Conservation (phyloP, 2,797 vertebrate genomes). For the Acanthurus tractus region DNA sequence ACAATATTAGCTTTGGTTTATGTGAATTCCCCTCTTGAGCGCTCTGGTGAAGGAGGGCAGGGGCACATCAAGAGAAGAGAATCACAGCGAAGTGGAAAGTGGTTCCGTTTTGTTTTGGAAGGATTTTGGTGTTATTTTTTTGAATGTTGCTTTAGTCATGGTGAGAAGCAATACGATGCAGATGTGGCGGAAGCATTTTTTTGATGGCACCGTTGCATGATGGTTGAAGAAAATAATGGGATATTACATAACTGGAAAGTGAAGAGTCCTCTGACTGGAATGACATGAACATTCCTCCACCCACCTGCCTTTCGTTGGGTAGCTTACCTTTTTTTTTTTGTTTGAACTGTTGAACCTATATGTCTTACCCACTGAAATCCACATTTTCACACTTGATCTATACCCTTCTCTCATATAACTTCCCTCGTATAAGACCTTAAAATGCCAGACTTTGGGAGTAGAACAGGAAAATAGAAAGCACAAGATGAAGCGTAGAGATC, state of each 20-base stretch:
- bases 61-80: constrained; percentile 41
- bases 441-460: constrained; percentile 20
- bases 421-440: constrained; percentile 23
- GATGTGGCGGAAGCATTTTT: constrained; percentile 48
- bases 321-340: too few species aligned
- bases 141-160: constrained; percentile 45
- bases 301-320: background rate
- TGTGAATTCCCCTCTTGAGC: constrained; percentile 64
- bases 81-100: constrained; percentile 47
- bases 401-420: constrained; percentile 17
- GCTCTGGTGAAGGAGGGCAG: constrained; percentile 30
- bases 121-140: constrained; percentile 30
- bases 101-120: constrained; percentile 57
- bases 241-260: constrained; percentile 67
- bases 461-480: constrained; percentile 1
- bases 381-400: constrained; percentile 34
- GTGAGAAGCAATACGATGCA: constrained; percentile 48
- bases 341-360: constrained; percentile 3
- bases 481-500: constrained; percentile 37
- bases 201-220: background rate
- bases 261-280: constrained; percentile 48
- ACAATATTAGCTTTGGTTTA: constrained; percentile 85
- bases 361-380: constrained; percentile 24
- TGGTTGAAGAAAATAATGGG: constrained; percentile 21
- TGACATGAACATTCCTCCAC: constrained; percentile 49